Conservation (phyloP, 2,797 vertebrate genomes). For the Pipistrellus kuhlii region DNA sequence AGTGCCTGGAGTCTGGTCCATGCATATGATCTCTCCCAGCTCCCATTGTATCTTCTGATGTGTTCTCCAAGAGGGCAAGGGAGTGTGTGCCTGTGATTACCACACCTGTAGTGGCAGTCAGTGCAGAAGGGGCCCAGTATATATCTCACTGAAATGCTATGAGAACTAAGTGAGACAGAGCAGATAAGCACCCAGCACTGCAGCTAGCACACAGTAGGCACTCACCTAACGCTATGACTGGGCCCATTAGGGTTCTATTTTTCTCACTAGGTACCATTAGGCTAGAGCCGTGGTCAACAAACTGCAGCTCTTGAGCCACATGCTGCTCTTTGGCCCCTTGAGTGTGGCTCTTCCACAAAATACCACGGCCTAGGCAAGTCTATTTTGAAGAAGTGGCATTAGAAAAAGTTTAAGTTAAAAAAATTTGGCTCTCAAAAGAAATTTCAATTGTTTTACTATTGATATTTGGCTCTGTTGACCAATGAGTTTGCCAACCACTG, state of each 20-base stretch:
- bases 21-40: background rate
- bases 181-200: background rate
- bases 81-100: background rate
- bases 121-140: background rate
- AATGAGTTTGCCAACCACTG: too few relatives aligned
- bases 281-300: background rate
- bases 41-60: background rate
- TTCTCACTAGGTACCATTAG: background rate
- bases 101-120: background rate
- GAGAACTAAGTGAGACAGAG: background rate
- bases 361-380: too few relatives aligned
- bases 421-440: too few relatives aligned
- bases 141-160: background rate
- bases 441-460: too few relatives aligned
- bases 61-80: background rate
- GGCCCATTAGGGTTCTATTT: background rate
- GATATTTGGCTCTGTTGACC: too few relatives aligned
- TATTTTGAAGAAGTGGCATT: too few relatives aligned
- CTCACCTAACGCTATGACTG: background rate
- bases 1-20: background rate
- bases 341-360: too few relatives aligned
- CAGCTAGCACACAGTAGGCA: background rate
- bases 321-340: too few relatives aligned
- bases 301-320: too few relatives aligned
- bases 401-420: too few relatives aligned